Conservation (phyloP, 2,113 vertebrate species). For the Alaudala cheleensis region DNA sequence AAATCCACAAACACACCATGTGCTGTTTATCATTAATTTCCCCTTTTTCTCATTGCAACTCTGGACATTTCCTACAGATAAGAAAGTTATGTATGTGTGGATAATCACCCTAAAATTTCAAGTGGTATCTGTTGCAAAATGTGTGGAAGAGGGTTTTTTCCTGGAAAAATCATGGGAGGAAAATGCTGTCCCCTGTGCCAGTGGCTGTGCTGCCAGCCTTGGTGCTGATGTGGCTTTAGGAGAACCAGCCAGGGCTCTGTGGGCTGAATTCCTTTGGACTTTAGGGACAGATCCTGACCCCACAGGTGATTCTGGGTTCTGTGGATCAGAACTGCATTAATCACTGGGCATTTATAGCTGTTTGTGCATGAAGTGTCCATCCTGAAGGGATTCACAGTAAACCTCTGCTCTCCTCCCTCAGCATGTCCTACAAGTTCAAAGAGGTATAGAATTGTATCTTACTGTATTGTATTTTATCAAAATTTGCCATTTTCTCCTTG, state of each 20-base stretch:
- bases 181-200: not conserved
- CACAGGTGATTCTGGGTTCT: not conserved
- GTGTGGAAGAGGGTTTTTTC: not conserved
- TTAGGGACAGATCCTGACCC: not conserved
- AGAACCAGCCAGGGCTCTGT: not conserved
- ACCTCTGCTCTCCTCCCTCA: not conserved
- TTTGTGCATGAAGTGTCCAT: not conserved
- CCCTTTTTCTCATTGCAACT: not conserved
- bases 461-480: not conserved
- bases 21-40: not conserved
- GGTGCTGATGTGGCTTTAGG: not conserved
- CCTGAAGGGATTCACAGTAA: not conserved
- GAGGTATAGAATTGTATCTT: not conserved
- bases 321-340: not conserved
- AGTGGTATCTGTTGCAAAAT: not conserved
- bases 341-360: not conserved
- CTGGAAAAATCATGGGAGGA: not conserved
- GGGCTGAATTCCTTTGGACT: not conserved
- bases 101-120: not conserved
- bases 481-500: not conserved
- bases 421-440: rapidly evolving
- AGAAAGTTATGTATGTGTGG: not conserved
- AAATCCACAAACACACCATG: not conserved
- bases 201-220: not conserved
- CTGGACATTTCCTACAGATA: not conserved